Evolutionary conservation across 2,888 invertebrate genomes (phyloP).

Genomic region (Lydus trimaculatus): DNA sequence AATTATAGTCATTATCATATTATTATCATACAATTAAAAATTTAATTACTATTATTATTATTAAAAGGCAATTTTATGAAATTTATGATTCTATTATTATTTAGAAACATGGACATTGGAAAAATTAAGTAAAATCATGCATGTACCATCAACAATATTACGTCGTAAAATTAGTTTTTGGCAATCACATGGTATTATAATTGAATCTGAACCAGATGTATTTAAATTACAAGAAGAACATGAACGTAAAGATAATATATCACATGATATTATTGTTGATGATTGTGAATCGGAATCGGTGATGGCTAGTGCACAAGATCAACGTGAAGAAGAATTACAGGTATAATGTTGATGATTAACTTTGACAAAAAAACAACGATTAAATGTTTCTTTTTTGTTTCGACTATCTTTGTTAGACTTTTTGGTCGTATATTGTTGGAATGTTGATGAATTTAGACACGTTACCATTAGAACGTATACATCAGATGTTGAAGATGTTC

Average conservation of each 20-base stretch:
- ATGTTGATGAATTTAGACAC: slow-evolving; percentile 96
- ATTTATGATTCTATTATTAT: slow-evolving; percentile 30
- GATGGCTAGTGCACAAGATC: slow-evolving; percentile 94
- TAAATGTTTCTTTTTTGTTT: slow-evolving; percentile 10
- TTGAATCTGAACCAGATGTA: slow-evolving; percentile 77
- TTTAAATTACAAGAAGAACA: slow-evolving; percentile 77
- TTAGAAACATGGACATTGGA: slow-evolving; percentile 84
- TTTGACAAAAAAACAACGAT: background rate
- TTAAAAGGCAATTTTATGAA: too few relatives aligned
- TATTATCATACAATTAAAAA: background rate
- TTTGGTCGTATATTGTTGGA: slow-evolving; percentile 97
- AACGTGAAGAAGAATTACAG: slow-evolving; percentile 92
- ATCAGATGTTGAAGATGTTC: slow-evolving; percentile 97
- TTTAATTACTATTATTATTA: too few relatives aligned
- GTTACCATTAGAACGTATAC: slow-evolving; percentile 89
- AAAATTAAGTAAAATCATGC: slow-evolving; percentile 83
- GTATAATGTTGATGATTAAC: slow-evolving; percentile 55
- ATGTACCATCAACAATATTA: slow-evolving; percentile 85
- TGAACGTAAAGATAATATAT: slow-evolving; percentile 64
- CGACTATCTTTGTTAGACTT: slow-evolving; percentile 65
- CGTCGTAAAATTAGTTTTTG: slow-evolving; percentile 90
- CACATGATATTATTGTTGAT: slow-evolving; percentile 73
- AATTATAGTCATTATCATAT: background rate
- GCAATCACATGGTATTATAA: slow-evolving; percentile 90
- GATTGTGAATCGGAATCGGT: slow-evolving; percentile 94